Evolutionary conservation across 2,888 invertebrate genomes (phyloP), one percentile per base, ranked within the genome.

Genomic region (Lasioglossum leucozonium): DNA sequence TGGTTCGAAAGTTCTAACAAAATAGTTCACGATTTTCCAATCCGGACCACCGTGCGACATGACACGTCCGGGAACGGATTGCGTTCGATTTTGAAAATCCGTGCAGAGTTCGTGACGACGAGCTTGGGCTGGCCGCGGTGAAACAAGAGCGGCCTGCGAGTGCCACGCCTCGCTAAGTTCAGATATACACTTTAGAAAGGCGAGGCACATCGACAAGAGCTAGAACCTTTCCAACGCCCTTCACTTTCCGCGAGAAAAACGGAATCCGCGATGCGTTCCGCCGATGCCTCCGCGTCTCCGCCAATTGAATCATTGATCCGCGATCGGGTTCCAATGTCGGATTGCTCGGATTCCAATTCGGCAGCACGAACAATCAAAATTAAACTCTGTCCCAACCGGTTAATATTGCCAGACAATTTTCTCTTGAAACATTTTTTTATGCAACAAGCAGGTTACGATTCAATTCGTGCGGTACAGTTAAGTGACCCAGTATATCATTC

Each of bases 161-260:
- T 55, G 79, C 85, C 88, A 85, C 89, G 86, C 79, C 87, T 90
- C 89, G 84, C 71, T 77, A 84, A 88, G 77, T 80, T 77, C 84
- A 88, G 89, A 22, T 34, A 90, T 91, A 89, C 79, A 72, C 75
- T 92, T 93, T 93, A 92, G 93, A 93, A 93, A 93, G 93, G 93
- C 92, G 87, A 92, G 89, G 89, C 89, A 89, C 85, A 87, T 84
- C 85, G 81, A 83, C 77, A 71, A 55, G 42, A 40, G 88, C 84
- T 89, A 91, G 90, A 92, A 91, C 86, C 79, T 84, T 78, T 82
- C 82, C 77, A 84, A 80, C 79, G 79, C 91, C 91, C 87, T 91
- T 90, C 91, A 91, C 90, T 91, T 90, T 91, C 88, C 91, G 77
- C 85, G 81, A 73, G 87, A 84, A 86, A 84, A 88, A 88, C 82